These are phyloP conservation scores for Styela clava DNA, from an alignment of 23 tunicate genomes.

Conservation along the genomic window DNA sequence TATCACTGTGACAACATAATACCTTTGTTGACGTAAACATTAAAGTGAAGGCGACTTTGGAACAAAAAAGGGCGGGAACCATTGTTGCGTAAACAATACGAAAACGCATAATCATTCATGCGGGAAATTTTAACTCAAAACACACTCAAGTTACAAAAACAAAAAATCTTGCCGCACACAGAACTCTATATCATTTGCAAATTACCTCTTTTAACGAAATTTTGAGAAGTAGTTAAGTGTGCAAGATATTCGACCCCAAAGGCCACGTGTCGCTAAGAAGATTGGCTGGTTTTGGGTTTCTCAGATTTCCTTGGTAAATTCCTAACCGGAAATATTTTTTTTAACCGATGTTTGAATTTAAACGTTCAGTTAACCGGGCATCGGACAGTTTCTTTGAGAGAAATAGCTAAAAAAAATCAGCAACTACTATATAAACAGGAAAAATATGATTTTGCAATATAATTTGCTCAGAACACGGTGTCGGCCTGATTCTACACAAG, in stretches of 20 bases:
- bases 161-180: background rate
- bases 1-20: background rate
- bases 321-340: too few species aligned
- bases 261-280: background rate
- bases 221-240: background rate
- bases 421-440: too few species aligned
- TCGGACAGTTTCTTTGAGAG: too few species aligned
- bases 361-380: too few species aligned
- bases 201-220: background rate
- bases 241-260: background rate
- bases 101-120: background rate
- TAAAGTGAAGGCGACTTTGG: background rate
- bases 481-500: too few species aligned
- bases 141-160: background rate
- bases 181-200: background rate
- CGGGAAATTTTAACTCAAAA: background rate
- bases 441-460: too few species aligned
- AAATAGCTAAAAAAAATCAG: too few species aligned
- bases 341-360: too few species aligned
- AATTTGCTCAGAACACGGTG: too few species aligned
- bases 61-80: background rate
- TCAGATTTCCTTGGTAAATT: too few species aligned
- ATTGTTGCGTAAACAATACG: background rate
- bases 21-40: background rate
- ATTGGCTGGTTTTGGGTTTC: too few species aligned